Percentiles rank a stretch among this genome's conserved stretches.
phyloP scores from a whole-genome alignment of 2,113 vertebrate species.

The Anser brachyrhynchus region DNA sequence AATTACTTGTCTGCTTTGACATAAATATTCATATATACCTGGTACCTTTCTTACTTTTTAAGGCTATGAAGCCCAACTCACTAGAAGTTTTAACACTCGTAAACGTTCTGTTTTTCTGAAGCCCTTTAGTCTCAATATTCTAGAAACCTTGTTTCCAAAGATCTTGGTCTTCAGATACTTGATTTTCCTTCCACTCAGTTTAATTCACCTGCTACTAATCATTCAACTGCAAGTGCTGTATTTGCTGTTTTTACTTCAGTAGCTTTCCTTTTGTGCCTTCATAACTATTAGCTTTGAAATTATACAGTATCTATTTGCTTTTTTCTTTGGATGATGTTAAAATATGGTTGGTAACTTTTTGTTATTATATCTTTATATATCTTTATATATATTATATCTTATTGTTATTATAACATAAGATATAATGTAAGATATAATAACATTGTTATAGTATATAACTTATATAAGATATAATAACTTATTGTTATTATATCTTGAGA shows the following conservation, averaged over 20 bases:
- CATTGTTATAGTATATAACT: no score
- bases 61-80: neutral
- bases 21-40: neutral
- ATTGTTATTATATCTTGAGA: neutral
- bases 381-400: no score
- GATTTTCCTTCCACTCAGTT: neutral
- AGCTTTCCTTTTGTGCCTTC: neutral
- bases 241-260: neutral
- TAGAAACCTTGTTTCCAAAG: neutral
- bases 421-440: no score
- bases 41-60: neutral
- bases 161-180: neutral
- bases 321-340: neutral
- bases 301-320: neutral
- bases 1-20: neutral
- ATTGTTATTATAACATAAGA: no score
- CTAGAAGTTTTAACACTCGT: neutral
- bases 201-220: neutral
- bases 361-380: neutral
- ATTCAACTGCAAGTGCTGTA: neutral
- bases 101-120: neutral
- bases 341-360: neutral
- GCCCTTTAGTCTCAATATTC: neutral
- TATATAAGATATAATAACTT: neutral
- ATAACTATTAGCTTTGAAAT: neutral